Evolutionary conservation across 2,888 invertebrate genomes (phyloP).

Genomic region (Cantharis nigra): DNA sequence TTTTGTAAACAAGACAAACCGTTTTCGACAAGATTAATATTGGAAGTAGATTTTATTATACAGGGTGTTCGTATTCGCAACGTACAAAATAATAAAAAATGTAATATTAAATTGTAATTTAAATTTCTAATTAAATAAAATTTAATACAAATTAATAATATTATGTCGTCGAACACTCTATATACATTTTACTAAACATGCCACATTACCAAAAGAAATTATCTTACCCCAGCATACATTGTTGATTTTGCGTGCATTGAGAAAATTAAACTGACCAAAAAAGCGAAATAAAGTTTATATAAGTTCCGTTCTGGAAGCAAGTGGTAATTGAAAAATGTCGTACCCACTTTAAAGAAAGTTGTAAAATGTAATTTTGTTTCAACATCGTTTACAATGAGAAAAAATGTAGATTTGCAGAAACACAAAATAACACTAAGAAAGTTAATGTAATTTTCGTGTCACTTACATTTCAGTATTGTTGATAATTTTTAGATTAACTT

Average conservation of each 20-base stretch:
- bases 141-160: too few species aligned
- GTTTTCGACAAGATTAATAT: not conserved
- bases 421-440: not conserved
- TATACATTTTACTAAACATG: too few species aligned
- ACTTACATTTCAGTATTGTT: not conserved
- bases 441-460: not conserved
- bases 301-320: not conserved
- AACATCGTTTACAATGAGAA: constrained; percentile 1
- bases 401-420: not conserved
- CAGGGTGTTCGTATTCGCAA: not conserved
- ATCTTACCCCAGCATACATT: not conserved
- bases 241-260: not conserved
- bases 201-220: not conserved
- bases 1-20: not conserved
- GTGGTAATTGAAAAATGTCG: constrained; percentile 16
- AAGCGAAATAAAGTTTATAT: not conserved
- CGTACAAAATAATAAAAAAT: too few species aligned
- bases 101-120: too few species aligned
- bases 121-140: too few species aligned
- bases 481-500: not conserved
- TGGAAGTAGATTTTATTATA: not conserved
- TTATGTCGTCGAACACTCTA: too few species aligned
- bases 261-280: not conserved
- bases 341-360: constrained; percentile 12
- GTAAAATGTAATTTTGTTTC: not conserved